These are phyloP conservation scores for Myiagra hebetior DNA, from an alignment of 2,113 vertebrate genomes.

Conservation along the genomic window DNA sequence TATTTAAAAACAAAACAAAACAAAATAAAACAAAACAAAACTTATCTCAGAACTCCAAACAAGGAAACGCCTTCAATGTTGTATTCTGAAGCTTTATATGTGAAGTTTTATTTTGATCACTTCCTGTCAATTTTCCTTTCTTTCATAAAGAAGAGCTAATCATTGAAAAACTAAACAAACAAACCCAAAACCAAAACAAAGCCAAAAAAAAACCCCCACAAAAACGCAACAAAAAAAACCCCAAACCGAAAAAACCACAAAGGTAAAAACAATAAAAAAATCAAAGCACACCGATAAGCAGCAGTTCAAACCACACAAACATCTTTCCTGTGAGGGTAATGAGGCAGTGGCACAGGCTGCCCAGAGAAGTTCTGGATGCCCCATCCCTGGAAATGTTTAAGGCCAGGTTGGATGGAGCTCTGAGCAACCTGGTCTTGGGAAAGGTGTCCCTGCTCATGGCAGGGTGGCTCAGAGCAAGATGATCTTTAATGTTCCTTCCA, in stretches of 20 bases:
- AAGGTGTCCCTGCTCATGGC: neutral
- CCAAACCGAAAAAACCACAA: neutral
- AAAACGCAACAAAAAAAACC: neutral
- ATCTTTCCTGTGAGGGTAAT: neutral
- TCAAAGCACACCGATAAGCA: neutral
- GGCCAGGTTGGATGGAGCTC: neutral
- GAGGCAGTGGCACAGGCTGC: neutral
- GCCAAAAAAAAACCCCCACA: neutral
- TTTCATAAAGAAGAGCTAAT: neutral
- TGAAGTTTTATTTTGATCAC: neutral
- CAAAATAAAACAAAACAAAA: neutral
- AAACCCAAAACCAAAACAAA: neutral
- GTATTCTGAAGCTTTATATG: neutral
- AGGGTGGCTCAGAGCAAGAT: rapidly evolving
- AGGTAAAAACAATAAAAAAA: neutral
- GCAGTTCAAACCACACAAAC: neutral
- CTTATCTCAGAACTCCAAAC: neutral
- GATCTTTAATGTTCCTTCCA: neutral
- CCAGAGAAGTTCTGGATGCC: neutral
- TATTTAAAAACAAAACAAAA: neutral
- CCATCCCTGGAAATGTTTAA: neutral
- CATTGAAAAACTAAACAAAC: neutral
- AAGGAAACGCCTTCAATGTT: neutral
- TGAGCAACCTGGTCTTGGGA: neutral
- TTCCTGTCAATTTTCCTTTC: neutral